These are phyloP conservation scores for Stigmatopora argus DNA, from an alignment of 2,113 vertebrate genomes.

Conservation along the genomic window DNA sequence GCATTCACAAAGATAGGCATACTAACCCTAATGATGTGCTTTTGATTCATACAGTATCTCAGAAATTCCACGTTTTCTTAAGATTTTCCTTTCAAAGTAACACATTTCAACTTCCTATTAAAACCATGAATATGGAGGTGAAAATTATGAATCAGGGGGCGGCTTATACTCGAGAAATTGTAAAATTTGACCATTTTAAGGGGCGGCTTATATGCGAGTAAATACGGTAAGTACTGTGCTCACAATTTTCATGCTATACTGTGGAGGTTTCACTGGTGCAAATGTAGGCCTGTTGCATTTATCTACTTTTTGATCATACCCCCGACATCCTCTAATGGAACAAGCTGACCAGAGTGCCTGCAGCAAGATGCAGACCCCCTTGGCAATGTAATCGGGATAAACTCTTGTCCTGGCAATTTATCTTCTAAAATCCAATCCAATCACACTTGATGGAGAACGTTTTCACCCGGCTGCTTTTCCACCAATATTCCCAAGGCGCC, in stretches of 20 bases:
- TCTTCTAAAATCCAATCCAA: conserved; percentile 68
- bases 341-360: conserved; percentile 46
- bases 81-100: no score
- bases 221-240: not conserved
- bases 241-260: not conserved
- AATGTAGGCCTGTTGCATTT: conserved; percentile 25
- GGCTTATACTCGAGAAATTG: not conserved
- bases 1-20: no score
- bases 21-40: no score
- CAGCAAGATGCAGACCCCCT: conserved; percentile 45
- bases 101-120: no score
- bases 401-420: conserved; percentile 60
- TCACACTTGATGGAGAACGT: conserved; percentile 62
- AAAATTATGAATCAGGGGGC: no score
- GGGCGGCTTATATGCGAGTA: no score
- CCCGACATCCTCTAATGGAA: conserved; percentile 42
- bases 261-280: not conserved
- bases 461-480: conserved; percentile 43
- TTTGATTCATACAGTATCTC: no score
- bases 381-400: conserved; percentile 62
- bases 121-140: no score
- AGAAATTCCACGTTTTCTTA: no score
- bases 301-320: conserved; percentile 42
- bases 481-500: conserved; percentile 37
- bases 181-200: not conserved